phyloP scores from a whole-genome alignment of 2,113 vertebrate genomes.

The Hypomesus transpacificus region DNA sequence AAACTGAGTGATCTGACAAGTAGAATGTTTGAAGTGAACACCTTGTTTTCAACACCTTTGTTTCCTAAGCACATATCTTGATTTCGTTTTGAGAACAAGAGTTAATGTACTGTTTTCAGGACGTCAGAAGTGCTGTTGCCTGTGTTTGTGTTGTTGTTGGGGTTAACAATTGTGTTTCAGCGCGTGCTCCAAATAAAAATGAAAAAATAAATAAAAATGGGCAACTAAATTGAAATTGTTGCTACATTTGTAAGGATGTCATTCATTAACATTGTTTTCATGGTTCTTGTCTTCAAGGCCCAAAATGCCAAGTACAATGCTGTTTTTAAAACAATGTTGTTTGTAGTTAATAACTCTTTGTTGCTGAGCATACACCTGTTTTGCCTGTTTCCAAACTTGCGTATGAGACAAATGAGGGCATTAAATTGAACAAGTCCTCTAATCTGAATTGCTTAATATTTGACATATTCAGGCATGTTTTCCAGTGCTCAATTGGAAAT shows the following conservation, averaged over 20 bases:
- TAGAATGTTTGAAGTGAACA: slow-evolving; percentile 50
- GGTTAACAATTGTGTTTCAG: slow-evolving; percentile 16
- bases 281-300: slow-evolving; percentile 16
- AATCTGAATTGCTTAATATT: slow-evolving; percentile 43
- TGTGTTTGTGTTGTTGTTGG: slow-evolving; percentile 36
- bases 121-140: slow-evolving; percentile 66
- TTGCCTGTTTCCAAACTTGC: not conserved
- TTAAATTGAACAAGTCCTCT: slow-evolving; percentile 24
- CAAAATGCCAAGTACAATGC: slow-evolving; percentile 5
- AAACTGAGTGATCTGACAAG: slow-evolving; percentile 37
- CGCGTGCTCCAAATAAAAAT: slow-evolving; percentile 27
- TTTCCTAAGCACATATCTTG: slow-evolving; percentile 43
- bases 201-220: slow-evolving; percentile 5
- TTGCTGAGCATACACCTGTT: not conserved
- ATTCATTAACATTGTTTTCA: slow-evolving; percentile 21
- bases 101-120: slow-evolving; percentile 43
- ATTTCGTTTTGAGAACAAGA: slow-evolving; percentile 45
- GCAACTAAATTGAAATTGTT: not conserved
- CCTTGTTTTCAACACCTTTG: slow-evolving; percentile 62
- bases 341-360: not conserved
- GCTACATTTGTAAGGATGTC: slow-evolving; percentile 46
- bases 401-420: slow-evolving; percentile 12
- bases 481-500: slow-evolving; percentile 48
- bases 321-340: not conserved
- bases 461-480: slow-evolving; percentile 63